Evolutionary conservation across 2,797 vertebrate genomes (phyloP).

Genomic region (Phoxinus dragarum): DNA sequence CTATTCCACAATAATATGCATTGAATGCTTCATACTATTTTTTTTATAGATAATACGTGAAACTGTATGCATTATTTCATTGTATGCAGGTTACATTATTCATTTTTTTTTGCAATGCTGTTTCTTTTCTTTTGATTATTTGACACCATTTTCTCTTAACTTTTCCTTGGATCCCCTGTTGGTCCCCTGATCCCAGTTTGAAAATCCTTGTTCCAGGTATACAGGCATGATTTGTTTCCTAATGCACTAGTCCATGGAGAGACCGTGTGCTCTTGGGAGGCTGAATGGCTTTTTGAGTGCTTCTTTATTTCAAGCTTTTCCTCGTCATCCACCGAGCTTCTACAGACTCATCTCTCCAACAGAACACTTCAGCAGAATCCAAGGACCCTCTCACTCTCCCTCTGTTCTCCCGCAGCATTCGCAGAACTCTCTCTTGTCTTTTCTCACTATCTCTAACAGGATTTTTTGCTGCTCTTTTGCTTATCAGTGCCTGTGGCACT

Average conservation of each 20-base stretch:
- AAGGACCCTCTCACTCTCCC: conserved; percentile 12
- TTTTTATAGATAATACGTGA: not conserved
- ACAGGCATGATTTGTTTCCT: not conserved
- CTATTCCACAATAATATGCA: not conserved
- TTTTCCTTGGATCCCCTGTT: not conserved
- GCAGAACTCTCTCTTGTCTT: conserved; percentile 27
- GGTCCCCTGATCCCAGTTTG: not conserved
- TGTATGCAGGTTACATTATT: not conserved
- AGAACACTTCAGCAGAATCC: conserved; percentile 35
- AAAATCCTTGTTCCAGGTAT: not conserved
- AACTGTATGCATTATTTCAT: not conserved
- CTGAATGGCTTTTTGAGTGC: conserved; percentile 46
- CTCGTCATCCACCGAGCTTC: conserved; percentile 6
- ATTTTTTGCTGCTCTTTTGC: conserved; percentile 18
- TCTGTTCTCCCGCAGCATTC: conserved; percentile 2
- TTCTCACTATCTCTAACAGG: conserved; percentile 25
- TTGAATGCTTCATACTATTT: not conserved
- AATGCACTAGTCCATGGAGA: not conserved
- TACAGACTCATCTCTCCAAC: conserved; percentile 17
- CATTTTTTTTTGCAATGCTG: not conserved
- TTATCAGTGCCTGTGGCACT: conserved; percentile 34
- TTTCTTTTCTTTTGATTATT: not conserved
- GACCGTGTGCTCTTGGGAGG: not conserved
- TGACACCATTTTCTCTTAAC: not conserved
- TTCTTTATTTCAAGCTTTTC: conserved; percentile 37